Evolutionary conservation across 2,113 vertebrate genomes (phyloP).

Genomic region (Myotis brandtii): DNA sequence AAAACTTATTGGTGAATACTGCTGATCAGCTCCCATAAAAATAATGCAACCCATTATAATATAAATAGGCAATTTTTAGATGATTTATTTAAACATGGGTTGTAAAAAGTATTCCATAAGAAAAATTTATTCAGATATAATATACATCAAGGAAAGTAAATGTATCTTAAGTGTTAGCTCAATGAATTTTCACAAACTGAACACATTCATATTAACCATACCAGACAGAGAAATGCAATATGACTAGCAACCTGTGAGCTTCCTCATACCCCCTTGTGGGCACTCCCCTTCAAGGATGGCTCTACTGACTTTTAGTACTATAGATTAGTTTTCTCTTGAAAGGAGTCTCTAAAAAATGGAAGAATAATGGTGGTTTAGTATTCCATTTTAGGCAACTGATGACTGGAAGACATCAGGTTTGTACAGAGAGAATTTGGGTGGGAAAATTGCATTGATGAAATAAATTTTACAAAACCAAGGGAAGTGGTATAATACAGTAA

Average conservation of each 20-base stretch:
- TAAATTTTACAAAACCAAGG: background rate
- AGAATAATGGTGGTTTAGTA: background rate
- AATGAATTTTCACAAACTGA: background rate
- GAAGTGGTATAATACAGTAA: background rate
- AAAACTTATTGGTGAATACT: constrained; percentile 24
- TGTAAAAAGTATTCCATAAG: constrained; percentile 18
- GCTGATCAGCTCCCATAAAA: background rate
- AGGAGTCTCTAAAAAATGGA: background rate
- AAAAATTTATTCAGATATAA: background rate
- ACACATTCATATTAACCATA: background rate
- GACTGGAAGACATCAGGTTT: background rate
- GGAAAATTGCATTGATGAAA: background rate
- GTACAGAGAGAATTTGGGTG: background rate
- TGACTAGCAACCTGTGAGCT: background rate
- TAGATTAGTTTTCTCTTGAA: background rate
- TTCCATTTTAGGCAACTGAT: constrained; percentile 17
- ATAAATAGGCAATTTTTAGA: background rate
- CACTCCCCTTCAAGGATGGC: background rate
- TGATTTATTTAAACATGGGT: background rate
- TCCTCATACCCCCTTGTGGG: background rate
- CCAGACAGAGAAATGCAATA: background rate
- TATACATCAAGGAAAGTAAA: background rate
- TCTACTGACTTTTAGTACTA: background rate
- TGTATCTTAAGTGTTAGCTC: background rate
- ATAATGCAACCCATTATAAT: background rate